Percentiles rank a stretch among this genome's conserved stretches.
Evolutionary conservation across 2,888 invertebrate species (phyloP).

Genomic region (Hipparchia sbordonii): DNA sequence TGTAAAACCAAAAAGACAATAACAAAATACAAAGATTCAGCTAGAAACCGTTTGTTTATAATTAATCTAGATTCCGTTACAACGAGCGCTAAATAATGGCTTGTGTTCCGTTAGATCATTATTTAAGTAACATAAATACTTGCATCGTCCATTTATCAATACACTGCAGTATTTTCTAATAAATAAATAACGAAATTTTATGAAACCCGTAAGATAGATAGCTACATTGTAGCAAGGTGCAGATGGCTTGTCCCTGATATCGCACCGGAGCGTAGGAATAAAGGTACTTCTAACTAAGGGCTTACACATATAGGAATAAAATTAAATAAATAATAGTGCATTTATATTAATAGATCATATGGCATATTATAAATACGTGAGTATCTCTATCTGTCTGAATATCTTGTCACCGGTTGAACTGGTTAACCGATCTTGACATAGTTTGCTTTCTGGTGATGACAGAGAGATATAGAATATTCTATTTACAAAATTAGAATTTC

Average conservation of each 20-base stretch:
- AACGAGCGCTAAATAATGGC: neutral
- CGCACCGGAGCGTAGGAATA: constrained; percentile 18
- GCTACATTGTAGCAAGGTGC: constrained; percentile 20
- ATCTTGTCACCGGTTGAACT: no score
- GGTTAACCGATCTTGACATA: no score
- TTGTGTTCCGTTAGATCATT: neutral
- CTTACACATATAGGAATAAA: neutral
- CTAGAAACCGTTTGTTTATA: no score
- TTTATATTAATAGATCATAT: no score
- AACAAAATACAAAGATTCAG: no score
- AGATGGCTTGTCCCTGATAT: constrained; percentile 22
- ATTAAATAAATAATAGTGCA: neutral
- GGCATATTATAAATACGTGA: no score
- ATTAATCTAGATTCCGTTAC: neutral
- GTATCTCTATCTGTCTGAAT: no score
- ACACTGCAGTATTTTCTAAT: constrained; percentile 9
- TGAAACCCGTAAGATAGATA: constrained; percentile 19
- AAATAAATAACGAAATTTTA: constrained; percentile 20
- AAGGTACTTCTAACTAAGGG: constrained; percentile 10
- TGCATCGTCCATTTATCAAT: neutral
- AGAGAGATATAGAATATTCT: no score
- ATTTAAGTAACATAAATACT: neutral
- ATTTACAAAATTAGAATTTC: no score
- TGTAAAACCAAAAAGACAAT: no score
- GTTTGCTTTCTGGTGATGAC: no score